phyloP scores from a whole-genome alignment of 2,113 vertebrate species.

The Haemorhous mexicanus region DNA sequence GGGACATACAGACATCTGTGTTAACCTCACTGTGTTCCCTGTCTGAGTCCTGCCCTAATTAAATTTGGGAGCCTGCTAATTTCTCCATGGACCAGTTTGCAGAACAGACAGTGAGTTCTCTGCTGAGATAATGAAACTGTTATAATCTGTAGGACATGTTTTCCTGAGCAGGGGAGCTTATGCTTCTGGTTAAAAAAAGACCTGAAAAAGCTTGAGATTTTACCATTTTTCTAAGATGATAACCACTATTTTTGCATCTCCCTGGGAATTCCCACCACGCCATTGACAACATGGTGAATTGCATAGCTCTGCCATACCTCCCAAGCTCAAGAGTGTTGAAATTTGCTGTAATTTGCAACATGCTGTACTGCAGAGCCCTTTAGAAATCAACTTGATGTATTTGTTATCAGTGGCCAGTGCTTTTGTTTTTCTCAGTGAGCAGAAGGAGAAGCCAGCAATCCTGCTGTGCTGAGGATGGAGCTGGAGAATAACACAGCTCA shows the following conservation, averaged over 20 bases:
- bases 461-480: background rate
- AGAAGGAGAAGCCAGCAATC: background rate
- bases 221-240: background rate
- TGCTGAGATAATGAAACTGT: conserved; percentile 40
- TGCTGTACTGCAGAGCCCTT: background rate
- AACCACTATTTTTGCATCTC: background rate
- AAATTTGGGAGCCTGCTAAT: conserved; percentile 57
- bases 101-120: conserved; percentile 20
- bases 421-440: conserved; percentile 28
- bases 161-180: background rate
- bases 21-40: conserved; percentile 39
- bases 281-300: background rate
- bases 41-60: conserved; percentile 54
- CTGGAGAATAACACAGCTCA: background rate
- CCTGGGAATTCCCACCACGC: background rate
- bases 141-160: conserved; percentile 7
- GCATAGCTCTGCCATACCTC: background rate
- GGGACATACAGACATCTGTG: conserved; percentile 44
- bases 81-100: conserved; percentile 33
- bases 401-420: background rate
- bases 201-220: background rate
- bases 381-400: conserved; percentile 5
- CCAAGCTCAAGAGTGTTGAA: background rate
- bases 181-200: background rate
- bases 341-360: background rate